Evolutionary conservation across 2,888 invertebrate species (phyloP).

Genomic region (Drosophila melanosoma): DNA sequence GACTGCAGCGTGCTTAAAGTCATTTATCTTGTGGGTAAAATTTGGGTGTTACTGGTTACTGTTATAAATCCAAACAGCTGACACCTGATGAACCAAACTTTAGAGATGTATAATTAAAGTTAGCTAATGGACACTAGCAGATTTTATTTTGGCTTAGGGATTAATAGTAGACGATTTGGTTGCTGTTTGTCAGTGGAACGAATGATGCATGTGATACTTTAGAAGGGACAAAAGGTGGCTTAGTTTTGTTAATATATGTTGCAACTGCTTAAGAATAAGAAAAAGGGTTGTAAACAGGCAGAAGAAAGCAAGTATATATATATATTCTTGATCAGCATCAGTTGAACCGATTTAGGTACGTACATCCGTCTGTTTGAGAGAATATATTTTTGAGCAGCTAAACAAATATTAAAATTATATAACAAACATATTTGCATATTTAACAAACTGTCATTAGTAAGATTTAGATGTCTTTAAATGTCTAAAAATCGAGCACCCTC

Average conservation of each 20-base stretch:
- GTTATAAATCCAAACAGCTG: background rate
- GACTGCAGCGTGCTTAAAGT: slow-evolving; percentile 41
- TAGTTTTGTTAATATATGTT: background rate
- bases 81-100: slow-evolving; percentile 8
- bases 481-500: background rate
- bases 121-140: background rate
- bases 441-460: background rate
- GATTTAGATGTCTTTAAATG: background rate
- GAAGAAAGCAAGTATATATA: background rate
- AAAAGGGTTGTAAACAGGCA: too few relatives aligned
- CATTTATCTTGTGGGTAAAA: slow-evolving; percentile 49
- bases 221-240: background rate
- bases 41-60: slow-evolving; percentile 6
- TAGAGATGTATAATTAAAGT: slow-evolving; percentile 2
- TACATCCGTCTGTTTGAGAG: too few relatives aligned
- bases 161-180: background rate
- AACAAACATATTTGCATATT: background rate
- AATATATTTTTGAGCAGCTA: background rate
- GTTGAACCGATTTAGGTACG: background rate
- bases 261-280: background rate
- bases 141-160: background rate
- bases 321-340: background rate
- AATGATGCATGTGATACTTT: background rate
- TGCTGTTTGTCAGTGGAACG: background rate
- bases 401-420: background rate